A percentile compares a stretch with the other conserved stretches of the same genome.
These are phyloP conservation scores for Hydrozoanthus tunicans DNA, from an alignment of 64 coral and sea anemone species.

Conservation along the genomic window DNA sequence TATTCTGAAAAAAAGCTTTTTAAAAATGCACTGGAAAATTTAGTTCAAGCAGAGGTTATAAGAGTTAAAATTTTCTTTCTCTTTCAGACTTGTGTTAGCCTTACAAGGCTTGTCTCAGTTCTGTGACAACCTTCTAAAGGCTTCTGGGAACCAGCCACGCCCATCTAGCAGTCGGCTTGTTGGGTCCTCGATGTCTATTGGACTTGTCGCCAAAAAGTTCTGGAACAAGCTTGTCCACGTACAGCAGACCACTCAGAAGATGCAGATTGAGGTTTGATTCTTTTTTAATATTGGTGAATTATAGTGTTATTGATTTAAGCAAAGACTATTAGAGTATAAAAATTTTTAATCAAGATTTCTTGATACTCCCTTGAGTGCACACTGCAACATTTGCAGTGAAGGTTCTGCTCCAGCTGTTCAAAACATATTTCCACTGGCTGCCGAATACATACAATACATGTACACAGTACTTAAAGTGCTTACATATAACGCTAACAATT, in stretches of 20 bases:
- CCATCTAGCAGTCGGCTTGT: conserved; percentile 78
- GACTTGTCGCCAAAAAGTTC: conserved; percentile 96
- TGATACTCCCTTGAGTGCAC: too few relatives aligned
- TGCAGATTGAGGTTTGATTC: conserved; percentile 80
- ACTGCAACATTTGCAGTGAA: too few relatives aligned
- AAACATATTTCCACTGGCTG: too few relatives aligned
- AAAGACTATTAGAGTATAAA: too few relatives aligned
- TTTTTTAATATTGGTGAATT: background rate
- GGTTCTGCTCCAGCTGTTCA: too few relatives aligned
- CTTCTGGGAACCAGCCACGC: conserved; percentile 61
- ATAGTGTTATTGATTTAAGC: background rate
- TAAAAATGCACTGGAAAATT: too few relatives aligned
- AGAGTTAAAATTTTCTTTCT: background rate
- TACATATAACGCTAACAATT: too few relatives aligned
- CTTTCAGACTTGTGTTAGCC: conserved; percentile 76
- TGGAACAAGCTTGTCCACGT: conserved; percentile 96
- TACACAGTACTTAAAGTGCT: too few relatives aligned
- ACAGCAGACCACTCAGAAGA: conserved; percentile 85
- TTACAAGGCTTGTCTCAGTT: conserved; percentile 90
- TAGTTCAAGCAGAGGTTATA: background rate
- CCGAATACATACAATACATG: too few relatives aligned
- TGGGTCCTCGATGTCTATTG: conserved; percentile 95
- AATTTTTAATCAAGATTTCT: too few relatives aligned
- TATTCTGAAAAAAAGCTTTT: too few relatives aligned
- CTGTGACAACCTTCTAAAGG: conserved; percentile 76